Evolutionary conservation across 2,113 vertebrate species (phyloP).

Genomic region (Leucosticte australis): DNA sequence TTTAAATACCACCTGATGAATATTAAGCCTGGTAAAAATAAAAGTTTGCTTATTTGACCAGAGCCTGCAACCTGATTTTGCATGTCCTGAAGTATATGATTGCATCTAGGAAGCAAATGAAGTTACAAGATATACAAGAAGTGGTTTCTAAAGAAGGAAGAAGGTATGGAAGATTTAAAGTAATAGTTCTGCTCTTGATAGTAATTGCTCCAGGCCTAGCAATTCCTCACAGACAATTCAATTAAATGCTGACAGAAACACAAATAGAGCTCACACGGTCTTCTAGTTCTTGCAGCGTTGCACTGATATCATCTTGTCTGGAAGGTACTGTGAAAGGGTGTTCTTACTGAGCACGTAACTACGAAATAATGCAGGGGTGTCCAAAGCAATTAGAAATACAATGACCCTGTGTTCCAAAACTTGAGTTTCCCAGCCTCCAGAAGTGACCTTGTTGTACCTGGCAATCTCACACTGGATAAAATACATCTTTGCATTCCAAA

Average conservation of each 20-base stretch:
- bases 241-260: conserved; percentile 60
- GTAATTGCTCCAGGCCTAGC: conserved; percentile 28
- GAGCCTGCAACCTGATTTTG: neutral
- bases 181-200: conserved; percentile 36
- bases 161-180: conserved; percentile 44
- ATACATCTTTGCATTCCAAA: neutral
- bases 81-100: neutral
- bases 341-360: neutral
- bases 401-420: neutral
- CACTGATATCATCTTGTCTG: conserved; percentile 25
- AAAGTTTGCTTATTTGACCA: neutral
- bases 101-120: neutral
- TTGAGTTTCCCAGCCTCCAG: neutral
- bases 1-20: neutral
- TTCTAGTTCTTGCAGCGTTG: neutral
- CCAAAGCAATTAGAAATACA: conserved; percentile 21
- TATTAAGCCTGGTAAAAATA: neutral
- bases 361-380: neutral
- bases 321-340: neutral
- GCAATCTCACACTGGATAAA: neutral
- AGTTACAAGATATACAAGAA: neutral
- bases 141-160: neutral
- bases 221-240: conserved; percentile 56
- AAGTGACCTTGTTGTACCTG: neutral
- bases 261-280: conserved; percentile 11